Conservation (phyloP, 2,888 invertebrate genomes). For the Dicycla oo region DNA sequence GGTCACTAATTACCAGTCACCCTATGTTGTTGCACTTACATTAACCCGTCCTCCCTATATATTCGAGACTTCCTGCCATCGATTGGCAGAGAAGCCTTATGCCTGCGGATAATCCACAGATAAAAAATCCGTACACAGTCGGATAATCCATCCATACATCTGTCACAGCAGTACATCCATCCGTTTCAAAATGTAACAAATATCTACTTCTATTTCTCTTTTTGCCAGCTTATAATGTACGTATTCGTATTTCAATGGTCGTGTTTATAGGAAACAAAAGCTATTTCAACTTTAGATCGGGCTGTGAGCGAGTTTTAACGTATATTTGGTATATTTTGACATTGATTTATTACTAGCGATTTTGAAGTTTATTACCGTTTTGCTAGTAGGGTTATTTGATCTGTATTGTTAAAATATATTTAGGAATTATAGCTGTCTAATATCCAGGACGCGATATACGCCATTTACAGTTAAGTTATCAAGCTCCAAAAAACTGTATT, state of each 20-base stretch:
- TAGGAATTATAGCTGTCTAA: background rate
- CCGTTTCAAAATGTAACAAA: conserved; percentile 26
- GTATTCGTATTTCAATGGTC: conserved; percentile 10
- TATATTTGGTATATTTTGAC: conserved; percentile 25
- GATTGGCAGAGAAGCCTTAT: conserved; percentile 50
- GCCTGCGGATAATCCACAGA: conserved; percentile 48
- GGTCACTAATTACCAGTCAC: too few relatives aligned
- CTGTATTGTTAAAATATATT: conserved; percentile 17
- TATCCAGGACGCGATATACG: background rate
- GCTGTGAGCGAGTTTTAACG: conserved; percentile 15
- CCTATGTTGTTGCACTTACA: conserved; percentile 35
- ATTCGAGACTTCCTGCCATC: conserved; percentile 40
- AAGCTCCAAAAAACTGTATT: conserved; percentile 6
- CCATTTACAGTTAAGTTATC: conserved; percentile 2
- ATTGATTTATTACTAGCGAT: conserved; percentile 17
- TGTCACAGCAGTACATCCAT: conserved; percentile 22
- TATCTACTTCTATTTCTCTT: conserved; percentile 5
- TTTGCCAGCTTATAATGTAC: conserved; percentile 12
- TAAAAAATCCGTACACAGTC: conserved; percentile 47
- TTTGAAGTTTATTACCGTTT: conserved; percentile 21
- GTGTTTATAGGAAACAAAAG: conserved; percentile 28
- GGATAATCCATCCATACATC: conserved; percentile 50
- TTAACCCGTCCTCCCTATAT: conserved; percentile 37
- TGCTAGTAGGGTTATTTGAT: conserved; percentile 12
- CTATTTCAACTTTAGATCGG: conserved; percentile 32